A percentile compares a stretch with the other conserved stretches of the same genome.
Evolutionary conservation across 2,888 invertebrate species (phyloP).

Genomic region (Polietes domitor): DNA sequence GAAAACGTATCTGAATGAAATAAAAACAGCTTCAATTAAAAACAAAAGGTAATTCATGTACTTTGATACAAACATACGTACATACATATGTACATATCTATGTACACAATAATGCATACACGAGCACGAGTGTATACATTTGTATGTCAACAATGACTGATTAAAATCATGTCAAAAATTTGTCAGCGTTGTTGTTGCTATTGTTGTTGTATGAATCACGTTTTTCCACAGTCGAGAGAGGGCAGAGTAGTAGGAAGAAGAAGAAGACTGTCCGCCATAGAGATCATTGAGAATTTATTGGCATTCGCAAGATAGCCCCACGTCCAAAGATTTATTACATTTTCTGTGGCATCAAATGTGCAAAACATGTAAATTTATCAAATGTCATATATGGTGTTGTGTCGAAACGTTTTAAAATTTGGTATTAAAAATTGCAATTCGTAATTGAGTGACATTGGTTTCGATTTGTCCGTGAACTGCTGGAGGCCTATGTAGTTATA

Average conservation of each 20-base stretch:
- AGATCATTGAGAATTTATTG: conserved; percentile 11
- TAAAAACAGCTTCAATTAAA: background rate
- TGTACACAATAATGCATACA: background rate
- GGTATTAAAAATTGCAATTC: too few relatives aligned
- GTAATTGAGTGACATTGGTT: too few relatives aligned
- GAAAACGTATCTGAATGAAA: conserved; percentile 1
- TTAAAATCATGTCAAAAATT: conserved; percentile 30
- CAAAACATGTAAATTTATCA: conserved; percentile 17
- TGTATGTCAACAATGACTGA: conserved; percentile 21
- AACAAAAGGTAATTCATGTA: background rate
- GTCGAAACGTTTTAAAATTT: too few relatives aligned
- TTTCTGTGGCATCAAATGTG: background rate
- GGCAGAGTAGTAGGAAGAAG: background rate
- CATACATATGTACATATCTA: too few relatives aligned
- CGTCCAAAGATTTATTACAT: conserved; percentile 26
- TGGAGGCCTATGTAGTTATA: too few relatives aligned
- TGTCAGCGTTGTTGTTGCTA: conserved; percentile 47
- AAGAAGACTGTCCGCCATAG: background rate
- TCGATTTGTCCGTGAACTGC: too few relatives aligned
- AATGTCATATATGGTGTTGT: background rate
- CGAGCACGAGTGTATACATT: background rate
- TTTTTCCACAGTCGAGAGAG: background rate
- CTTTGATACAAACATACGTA: background rate
- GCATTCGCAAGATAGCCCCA: background rate
- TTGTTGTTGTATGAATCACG: conserved; percentile 49